Evolutionary conservation across 2,797 vertebrate species (phyloP).

Genomic region (Clarias pachynema): DNA sequence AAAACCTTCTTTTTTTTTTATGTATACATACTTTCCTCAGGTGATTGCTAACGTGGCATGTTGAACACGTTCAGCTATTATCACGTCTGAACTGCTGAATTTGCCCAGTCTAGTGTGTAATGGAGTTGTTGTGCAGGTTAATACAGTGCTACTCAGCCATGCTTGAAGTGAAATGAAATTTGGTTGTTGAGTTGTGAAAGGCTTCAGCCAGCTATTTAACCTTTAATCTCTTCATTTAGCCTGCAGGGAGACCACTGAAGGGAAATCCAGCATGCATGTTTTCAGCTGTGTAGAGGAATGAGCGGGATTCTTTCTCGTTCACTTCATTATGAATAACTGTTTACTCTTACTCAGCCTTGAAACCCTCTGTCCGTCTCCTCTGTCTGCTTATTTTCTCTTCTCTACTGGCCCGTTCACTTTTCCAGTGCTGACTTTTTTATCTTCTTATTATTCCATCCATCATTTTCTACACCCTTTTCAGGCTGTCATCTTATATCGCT

Average conservation of each 20-base stretch:
- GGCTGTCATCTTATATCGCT: not conserved
- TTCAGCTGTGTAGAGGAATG: not conserved
- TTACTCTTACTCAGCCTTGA: not conserved
- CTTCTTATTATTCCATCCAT: not conserved
- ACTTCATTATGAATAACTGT: not conserved
- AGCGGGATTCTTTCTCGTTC: not conserved
- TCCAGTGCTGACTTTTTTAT: not conserved
- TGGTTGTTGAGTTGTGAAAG: conserved; percentile 2
- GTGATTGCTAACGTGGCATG: not conserved
- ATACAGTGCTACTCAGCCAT: not conserved
- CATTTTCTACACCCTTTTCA: not conserved
- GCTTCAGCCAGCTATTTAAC: not conserved
- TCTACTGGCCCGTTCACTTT: not conserved
- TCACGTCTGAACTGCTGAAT: not conserved
- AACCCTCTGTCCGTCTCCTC: not conserved
- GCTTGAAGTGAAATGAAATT: conserved; percentile 11
- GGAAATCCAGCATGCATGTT: not conserved
- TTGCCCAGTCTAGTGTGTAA: conserved; percentile 7
- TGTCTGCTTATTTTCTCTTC: not conserved
- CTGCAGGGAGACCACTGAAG: not conserved
- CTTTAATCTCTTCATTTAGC: not conserved
- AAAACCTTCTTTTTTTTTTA: not conserved
- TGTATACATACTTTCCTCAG: not conserved
- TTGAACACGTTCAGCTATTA: not conserved
- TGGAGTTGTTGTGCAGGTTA: conserved; percentile 2